Base-by-base conservation (phyloP, 2,888 invertebrate genomes). In the Dolomedes plantarius region DNA sequence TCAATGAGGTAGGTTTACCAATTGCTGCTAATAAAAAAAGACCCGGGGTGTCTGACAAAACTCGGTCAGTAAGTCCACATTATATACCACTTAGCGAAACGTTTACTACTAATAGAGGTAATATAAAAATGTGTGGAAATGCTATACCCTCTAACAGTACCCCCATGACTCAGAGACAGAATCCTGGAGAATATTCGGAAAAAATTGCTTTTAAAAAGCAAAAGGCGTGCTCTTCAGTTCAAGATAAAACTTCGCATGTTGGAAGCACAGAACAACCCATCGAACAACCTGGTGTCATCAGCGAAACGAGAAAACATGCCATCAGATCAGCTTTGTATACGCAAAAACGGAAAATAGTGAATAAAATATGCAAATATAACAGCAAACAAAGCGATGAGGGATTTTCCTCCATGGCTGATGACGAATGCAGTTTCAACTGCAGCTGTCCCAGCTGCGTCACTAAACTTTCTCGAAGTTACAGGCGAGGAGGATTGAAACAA, bases 361-460 rank as follows among this genome's bases (percentile, higher is more conserved):
- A 77, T 73, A 85, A 85, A 68, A 19, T 68, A 1, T 85, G 83
- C 23, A 85, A 85, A 27, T 77, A 77, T 32, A 77, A 77, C 41
- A 73, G 77, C 31, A 77, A 85, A 27, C 72, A 85, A 62, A 71
- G 32, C n/a, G 83, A 87, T 13, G 87, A 87, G 29, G 82, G 82
- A 6, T 76, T 78, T 36, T 81, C 87, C 0, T 78, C 81, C 5
- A 82, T 87, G 87, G 87, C 87, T 28, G 87, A 87, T 27, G 87
- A 87, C 23, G 87, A 87, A 50, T 81, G 82, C 31, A 87, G 87
- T 27, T 78, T 87, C 23, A 87, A 87, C 50, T 87, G 87, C 31
- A 87, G 87, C 39, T 87, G 87, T 64, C 64, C 64, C 11, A 65
- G 62, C 7, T 87, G 87, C 28, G 16, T 77, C 0, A 16, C 65